Evolutionary conservation across 2,797 vertebrate genomes (phyloP).

Genomic region (Paedocypris micromegethes): DNA sequence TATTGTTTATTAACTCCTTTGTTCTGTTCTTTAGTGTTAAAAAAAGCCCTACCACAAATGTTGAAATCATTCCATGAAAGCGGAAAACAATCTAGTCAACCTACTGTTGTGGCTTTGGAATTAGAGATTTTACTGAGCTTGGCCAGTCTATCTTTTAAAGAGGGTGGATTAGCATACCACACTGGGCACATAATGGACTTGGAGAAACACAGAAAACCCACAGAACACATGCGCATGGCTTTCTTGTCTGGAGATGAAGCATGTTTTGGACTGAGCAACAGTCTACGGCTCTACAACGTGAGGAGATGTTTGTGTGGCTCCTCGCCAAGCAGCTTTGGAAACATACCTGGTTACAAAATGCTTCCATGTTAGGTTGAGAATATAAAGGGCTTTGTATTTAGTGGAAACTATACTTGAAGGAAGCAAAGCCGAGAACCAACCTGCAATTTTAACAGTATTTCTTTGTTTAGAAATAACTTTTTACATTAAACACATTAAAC

Average conservation of each 20-base stretch:
- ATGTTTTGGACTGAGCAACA: slow-evolving; percentile 11
- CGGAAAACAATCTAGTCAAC: slow-evolving; percentile 20
- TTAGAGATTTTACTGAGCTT: slow-evolving; percentile 37
- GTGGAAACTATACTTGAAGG: background rate
- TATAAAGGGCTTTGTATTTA: slow-evolving; percentile 15
- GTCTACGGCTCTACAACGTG: slow-evolving; percentile 6
- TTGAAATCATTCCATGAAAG: slow-evolving; percentile 38
- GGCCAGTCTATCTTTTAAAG: slow-evolving; percentile 35
- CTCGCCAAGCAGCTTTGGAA: slow-evolving; percentile 21
- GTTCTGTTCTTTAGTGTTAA: slow-evolving; percentile 33
- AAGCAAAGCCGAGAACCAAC: slow-evolving; percentile 3
- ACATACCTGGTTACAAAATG: slow-evolving; percentile 16
- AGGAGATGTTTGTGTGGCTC: slow-evolving; percentile 21
- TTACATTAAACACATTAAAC: background rate
- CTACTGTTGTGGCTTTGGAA: slow-evolving; percentile 49
- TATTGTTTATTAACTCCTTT: slow-evolving; percentile 39
- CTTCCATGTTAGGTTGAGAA: slow-evolving; percentile 11
- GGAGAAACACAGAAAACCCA: slow-evolving; percentile 32
- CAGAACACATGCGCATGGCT: slow-evolving; percentile 31
- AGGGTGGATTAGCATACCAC: slow-evolving; percentile 47
- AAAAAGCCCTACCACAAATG: slow-evolving; percentile 33
- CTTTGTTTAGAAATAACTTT: background rate
- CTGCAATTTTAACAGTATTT: background rate
- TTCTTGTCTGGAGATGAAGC: slow-evolving; percentile 31
- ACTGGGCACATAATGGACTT: slow-evolving; percentile 33